A percentile compares a stretch with the other conserved stretches of the same genome.
Conservation (phyloP, 2,888 invertebrate genomes). For the Syrphus vitripennis region DNA sequence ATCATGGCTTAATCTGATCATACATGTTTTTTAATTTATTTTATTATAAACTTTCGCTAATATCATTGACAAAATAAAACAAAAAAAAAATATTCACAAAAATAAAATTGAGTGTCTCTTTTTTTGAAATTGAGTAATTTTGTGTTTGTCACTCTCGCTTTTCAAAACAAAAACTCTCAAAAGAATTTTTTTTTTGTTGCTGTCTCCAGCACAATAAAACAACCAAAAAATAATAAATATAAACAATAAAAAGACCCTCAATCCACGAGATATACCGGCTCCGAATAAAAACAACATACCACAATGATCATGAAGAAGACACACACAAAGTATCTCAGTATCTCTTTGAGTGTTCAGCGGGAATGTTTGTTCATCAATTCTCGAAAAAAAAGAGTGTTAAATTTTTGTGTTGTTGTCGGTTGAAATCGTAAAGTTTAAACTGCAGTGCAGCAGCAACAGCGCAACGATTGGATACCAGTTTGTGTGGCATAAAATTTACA, state of each 20-base stretch:
- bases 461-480: too few relatives aligned
- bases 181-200: slow-evolving; percentile 18
- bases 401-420: slow-evolving; percentile 21
- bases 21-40: slow-evolving; percentile 20
- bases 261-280: slow-evolving; percentile 1
- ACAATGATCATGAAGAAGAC: slow-evolving; percentile 59
- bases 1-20: not conserved
- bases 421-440: slow-evolving; percentile 7
- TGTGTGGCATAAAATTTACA: slow-evolving; percentile 5
- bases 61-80: not conserved
- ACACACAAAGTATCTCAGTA: slow-evolving; percentile 63
- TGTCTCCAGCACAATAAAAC: slow-evolving; percentile 1
- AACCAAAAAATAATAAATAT: not conserved
- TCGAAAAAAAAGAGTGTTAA: slow-evolving; percentile 53
- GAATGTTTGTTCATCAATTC: slow-evolving; percentile 31
- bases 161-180: not conserved
- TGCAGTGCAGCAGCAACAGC: too few relatives aligned
- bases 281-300: not conserved
- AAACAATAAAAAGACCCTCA: slow-evolving; percentile 7
- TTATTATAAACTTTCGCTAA: slow-evolving; percentile 19
- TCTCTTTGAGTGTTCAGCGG: slow-evolving; percentile 60
- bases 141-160: slow-evolving; percentile 5
- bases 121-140: not conserved
- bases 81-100: not conserved
- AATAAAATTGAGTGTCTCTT: not conserved